These are phyloP conservation scores for Anthopleura xanthogrammica DNA, from an alignment of 92 coral and sea anemone genomes.

Conservation along the genomic window DNA sequence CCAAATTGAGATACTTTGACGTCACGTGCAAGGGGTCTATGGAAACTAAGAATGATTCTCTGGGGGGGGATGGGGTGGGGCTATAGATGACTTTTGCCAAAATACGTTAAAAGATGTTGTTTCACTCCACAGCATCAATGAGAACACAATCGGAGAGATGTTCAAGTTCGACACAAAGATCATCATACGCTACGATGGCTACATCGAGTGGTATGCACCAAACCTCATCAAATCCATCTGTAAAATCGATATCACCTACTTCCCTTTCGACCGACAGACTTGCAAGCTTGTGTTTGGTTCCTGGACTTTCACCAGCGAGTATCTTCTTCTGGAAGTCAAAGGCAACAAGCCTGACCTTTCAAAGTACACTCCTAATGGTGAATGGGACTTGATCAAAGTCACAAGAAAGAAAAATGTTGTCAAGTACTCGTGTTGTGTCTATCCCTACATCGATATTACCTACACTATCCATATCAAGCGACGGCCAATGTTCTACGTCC, in stretches of 20 bases:
- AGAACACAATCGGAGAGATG: conserved; percentile 77
- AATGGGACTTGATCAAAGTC: conserved; percentile 77
- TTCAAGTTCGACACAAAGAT: conserved; percentile 86
- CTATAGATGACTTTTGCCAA: not conserved
- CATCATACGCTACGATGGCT: conserved; percentile 66
- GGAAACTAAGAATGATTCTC: not conserved
- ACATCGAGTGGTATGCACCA: conserved; percentile 83
- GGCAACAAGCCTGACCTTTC: conserved; percentile 69
- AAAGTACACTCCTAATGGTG: conserved; percentile 84
- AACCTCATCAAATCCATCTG: conserved; percentile 89
- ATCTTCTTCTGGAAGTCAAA: conserved; percentile 56
- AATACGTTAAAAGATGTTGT: not conserved
- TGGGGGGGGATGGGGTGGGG: not conserved
- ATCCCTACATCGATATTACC: conserved; percentile 75
- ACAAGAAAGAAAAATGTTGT: conserved; percentile 56
- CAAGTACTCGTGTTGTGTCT: conserved; percentile 72
- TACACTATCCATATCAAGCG: conserved; percentile 79
- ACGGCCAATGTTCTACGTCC: conserved; percentile 79
- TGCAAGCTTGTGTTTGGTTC: conserved; percentile 84
- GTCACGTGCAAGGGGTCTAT: too few species aligned
- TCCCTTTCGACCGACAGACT: conserved; percentile 85
- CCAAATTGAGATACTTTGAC: too few species aligned
- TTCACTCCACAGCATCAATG: conserved; percentile 63
- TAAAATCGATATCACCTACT: conserved; percentile 89
- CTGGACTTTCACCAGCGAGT: conserved; percentile 80